Evolutionary conservation across 2,888 invertebrate genomes (phyloP).

Genomic region (Zhengitettix transpicula): DNA sequence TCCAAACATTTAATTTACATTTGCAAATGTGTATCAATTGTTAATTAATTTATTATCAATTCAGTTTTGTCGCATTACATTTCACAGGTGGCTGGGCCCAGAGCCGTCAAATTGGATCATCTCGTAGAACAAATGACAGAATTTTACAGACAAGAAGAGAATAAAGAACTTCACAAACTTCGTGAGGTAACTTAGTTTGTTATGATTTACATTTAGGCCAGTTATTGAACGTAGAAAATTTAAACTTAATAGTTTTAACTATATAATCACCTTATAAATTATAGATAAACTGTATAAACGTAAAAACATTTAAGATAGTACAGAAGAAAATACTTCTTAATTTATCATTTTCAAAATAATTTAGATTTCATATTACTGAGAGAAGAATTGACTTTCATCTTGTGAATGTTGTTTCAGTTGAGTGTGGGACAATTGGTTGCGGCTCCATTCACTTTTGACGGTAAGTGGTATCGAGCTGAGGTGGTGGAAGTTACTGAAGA

Average conservation of each 20-base stretch:
- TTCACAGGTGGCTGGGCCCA: slow-evolving; percentile 35
- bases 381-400: no score
- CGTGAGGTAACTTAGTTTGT: slow-evolving; percentile 20
- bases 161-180: slow-evolving; percentile 37
- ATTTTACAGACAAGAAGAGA: slow-evolving; percentile 51
- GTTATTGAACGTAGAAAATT: no score
- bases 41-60: no score
- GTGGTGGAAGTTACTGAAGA: slow-evolving; percentile 46
- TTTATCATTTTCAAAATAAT: no score
- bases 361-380: no score
- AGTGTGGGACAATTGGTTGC: slow-evolving; percentile 67
- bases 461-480: slow-evolving; percentile 65
- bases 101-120: slow-evolving; percentile 58
- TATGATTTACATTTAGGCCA: not conserved
- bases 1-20: not conserved
- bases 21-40: not conserved
- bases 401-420: slow-evolving; percentile 25
- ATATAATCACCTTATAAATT: no score
- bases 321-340: no score
- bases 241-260: no score
- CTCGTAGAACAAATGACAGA: slow-evolving; percentile 68
- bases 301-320: no score
- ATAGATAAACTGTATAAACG: no score
- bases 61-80: not conserved
- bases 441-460: slow-evolving; percentile 64